A percentile compares a stretch with the other conserved stretches of the same genome.
phyloP scores from a whole-genome alignment of 2,113 vertebrate genomes.

The Dunckerocampus dactyliophorus region DNA sequence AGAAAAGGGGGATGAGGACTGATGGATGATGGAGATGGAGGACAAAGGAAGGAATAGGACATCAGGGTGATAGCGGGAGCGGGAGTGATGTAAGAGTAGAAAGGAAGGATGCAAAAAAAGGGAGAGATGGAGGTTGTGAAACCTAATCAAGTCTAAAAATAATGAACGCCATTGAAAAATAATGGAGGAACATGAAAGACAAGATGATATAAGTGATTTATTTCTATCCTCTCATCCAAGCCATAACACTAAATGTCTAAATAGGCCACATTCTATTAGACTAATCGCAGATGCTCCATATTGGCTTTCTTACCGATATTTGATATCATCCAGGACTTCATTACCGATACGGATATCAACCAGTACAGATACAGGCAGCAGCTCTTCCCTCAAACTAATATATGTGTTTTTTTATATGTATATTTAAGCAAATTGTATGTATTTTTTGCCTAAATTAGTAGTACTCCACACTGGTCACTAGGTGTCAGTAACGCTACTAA shows the following conservation, averaged over 20 bases:
- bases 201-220: neutral
- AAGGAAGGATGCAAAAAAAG: neutral
- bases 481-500: no score
- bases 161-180: neutral
- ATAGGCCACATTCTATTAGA: neutral
- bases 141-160: neutral
- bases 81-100: neutral
- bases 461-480: no score
- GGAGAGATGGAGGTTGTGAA: neutral
- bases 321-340: no score
- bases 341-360: no score
- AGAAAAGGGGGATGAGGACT: slow-evolving; percentile 9
- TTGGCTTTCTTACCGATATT: no score
- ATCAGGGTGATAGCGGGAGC: neutral
- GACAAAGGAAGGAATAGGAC: neutral
- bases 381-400: no score
- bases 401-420: no score
- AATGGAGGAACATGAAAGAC: neutral
- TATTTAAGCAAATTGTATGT: no score
- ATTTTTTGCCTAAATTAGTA: no score
- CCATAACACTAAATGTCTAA: neutral
- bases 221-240: neutral
- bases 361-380: no score
- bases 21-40: neutral
- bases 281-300: no score